phyloP scores from a whole-genome alignment of 2,888 invertebrate species.

The Synergus japonicus region DNA sequence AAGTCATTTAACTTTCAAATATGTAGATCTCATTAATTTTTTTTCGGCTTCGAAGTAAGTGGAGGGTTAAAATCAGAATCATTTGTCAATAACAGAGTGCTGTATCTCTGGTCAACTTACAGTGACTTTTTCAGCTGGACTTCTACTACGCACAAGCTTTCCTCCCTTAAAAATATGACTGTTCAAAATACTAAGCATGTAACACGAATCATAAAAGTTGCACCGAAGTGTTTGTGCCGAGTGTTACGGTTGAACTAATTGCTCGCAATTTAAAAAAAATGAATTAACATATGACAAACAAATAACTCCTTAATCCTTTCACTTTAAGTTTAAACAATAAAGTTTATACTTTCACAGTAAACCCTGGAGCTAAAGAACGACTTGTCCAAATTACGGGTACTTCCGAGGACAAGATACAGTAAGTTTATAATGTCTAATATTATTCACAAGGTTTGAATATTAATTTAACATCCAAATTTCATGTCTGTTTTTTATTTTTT shows the following conservation, averaged over 20 bases:
- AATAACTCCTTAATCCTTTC: neutral
- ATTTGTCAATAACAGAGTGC: neutral
- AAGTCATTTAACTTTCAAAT: constrained; percentile 10
- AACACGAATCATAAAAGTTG: constrained; percentile 20
- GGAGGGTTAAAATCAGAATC: constrained; percentile 9
- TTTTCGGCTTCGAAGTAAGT: neutral
- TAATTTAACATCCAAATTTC: neutral
- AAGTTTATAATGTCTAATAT: constrained; percentile 73
- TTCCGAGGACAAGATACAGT: constrained; percentile 95
- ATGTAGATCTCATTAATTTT: neutral
- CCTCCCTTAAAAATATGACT: constrained; percentile 9
- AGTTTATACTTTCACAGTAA: constrained; percentile 83
- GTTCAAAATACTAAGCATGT: constrained; percentile 33
- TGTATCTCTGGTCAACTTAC: constrained; percentile 8
- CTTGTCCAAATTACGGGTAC: constrained; percentile 97
- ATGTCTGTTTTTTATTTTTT: constrained; percentile 20
- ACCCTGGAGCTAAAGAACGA: constrained; percentile 95
- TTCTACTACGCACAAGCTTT: constrained; percentile 28
- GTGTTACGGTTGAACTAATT: constrained; percentile 12
- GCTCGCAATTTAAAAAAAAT: constrained; percentile 44
- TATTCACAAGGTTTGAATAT: neutral
- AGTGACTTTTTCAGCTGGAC: constrained; percentile 29
- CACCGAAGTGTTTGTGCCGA: constrained; percentile 26
- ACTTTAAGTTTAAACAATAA: neutral
- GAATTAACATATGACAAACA: constrained; percentile 41